Evolutionary conservation across 2,888 invertebrate species (phyloP).

Genomic region (Lacanobia wlatinum): DNA sequence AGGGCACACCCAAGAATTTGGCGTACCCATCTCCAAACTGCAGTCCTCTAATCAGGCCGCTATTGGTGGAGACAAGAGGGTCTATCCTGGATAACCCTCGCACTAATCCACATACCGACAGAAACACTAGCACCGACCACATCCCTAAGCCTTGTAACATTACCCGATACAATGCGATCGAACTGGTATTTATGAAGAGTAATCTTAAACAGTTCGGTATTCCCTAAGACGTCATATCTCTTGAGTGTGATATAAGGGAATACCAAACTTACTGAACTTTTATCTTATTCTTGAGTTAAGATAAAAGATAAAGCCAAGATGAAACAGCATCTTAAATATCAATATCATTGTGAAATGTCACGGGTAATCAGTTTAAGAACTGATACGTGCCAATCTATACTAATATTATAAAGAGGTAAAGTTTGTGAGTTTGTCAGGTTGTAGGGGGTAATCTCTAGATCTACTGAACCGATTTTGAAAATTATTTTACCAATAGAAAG

Average conservation of each 20-base stretch:
- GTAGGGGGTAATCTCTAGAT: too few species aligned
- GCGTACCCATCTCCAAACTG: slow-evolving; percentile 45
- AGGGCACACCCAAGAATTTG: slow-evolving; percentile 52
- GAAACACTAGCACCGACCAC: slow-evolving; percentile 16
- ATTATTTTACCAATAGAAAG: too few species aligned
- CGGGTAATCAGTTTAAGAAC: neutral
- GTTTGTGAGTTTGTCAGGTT: too few species aligned
- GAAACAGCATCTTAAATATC: neutral
- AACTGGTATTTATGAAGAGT: neutral
- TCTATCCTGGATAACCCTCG: slow-evolving; percentile 24
- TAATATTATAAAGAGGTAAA: too few species aligned
- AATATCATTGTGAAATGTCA: neutral
- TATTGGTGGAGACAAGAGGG: slow-evolving; percentile 37
- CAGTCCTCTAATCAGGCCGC: slow-evolving; percentile 16
- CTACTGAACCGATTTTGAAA: too few species aligned
- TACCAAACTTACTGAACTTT: too few species aligned
- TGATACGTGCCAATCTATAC: too few species aligned
- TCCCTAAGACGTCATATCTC: neutral
- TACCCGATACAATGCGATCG: neutral
- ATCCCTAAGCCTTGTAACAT: neutral
- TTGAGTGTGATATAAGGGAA: too few species aligned
- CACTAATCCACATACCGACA: slow-evolving; percentile 18
- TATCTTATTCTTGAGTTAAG: neutral
- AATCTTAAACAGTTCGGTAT: slow-evolving; percentile 11
- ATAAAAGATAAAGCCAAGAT: slow-evolving; percentile 25